Evolutionary conservation across 2,113 vertebrate species (phyloP).

Genomic region (Mus musculus): DNA sequence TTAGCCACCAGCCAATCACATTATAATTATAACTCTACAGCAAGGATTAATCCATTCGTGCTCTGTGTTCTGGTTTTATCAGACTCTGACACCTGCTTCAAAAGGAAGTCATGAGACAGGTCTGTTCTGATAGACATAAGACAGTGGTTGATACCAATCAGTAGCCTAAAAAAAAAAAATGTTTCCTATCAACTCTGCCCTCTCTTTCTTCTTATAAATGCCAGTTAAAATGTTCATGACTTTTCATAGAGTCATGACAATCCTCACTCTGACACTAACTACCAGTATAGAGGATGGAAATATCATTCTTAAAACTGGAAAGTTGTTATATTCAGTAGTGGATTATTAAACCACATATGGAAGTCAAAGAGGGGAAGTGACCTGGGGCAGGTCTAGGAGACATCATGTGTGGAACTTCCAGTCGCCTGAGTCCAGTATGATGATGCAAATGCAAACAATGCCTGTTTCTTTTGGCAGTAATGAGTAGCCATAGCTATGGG

Average conservation of each 20-base stretch:
- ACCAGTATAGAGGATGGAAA: not conserved
- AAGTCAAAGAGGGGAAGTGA: not conserved
- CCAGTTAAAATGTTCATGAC: not conserved
- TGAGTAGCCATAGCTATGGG: not conserved
- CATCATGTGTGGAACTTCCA: not conserved
- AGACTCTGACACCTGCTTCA: not conserved
- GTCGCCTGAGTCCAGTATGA: not conserved
- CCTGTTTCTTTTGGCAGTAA: not conserved
- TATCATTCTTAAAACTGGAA: not conserved
- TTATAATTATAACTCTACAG: conserved; percentile 12
- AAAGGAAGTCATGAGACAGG: not conserved
- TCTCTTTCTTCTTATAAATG: not conserved
- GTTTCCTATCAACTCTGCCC: not conserved
- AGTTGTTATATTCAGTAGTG: not conserved
- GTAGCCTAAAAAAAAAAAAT: not conserved
- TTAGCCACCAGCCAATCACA: conserved; percentile 19
- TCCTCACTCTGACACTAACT: not conserved
- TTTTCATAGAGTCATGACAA: not conserved
- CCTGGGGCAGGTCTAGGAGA: not conserved
- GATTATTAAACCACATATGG: not conserved
- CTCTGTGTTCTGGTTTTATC: not conserved
- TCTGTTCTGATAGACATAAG: not conserved
- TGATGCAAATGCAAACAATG: fast-evolving
- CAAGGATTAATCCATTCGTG: not conserved
- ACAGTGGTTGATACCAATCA: not conserved